A percentile compares a stretch with the other conserved stretches of the same genome.
Conservation (phyloP, 2,888 invertebrate genomes). For the Zaprionus lineosus region DNA sequence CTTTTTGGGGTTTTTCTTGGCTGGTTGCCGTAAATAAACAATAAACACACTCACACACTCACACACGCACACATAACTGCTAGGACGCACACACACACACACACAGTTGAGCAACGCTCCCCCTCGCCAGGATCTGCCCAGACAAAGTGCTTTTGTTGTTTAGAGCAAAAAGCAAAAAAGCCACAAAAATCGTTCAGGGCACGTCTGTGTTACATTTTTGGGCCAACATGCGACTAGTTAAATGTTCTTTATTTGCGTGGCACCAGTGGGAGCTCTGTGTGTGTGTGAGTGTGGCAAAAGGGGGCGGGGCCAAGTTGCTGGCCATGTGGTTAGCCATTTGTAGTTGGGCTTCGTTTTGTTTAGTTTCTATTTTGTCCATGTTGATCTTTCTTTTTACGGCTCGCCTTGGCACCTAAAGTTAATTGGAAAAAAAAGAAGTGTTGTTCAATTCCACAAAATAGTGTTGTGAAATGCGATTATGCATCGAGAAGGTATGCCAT, state of each 20-base stretch:
- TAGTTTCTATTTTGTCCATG: constrained; percentile 28
- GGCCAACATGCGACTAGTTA: constrained; percentile 46
- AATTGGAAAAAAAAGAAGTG: constrained; percentile 48
- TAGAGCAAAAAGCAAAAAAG: constrained; percentile 75
- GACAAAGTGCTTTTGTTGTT: constrained; percentile 72
- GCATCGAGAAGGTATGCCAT: background rate
- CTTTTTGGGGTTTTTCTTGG: constrained; percentile 75
- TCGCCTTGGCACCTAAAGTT: constrained; percentile 48
- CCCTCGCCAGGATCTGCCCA: constrained; percentile 34
- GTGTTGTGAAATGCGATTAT: constrained; percentile 18
- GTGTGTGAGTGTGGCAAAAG: too few relatives aligned
- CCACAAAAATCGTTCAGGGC: constrained; percentile 75
- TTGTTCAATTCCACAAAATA: constrained; percentile 1
- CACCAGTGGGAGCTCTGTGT: too few relatives aligned
- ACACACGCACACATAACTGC: constrained; percentile 14
- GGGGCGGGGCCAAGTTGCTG: background rate
- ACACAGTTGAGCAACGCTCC: constrained; percentile 18
- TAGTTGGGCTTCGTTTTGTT: constrained; percentile 47
- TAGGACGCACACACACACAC: constrained; percentile 21
- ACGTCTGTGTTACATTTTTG: constrained; percentile 65
- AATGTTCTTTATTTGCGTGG: constrained; percentile 1
- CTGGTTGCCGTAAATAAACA: constrained; percentile 78
- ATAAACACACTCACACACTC: constrained; percentile 58
- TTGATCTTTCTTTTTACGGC: constrained; percentile 49
- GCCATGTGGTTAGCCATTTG: constrained; percentile 63